Evolutionary conservation across 1,140 invertebrate genomes (phyloP).

Genomic region (Chrysopa pallens): DNA sequence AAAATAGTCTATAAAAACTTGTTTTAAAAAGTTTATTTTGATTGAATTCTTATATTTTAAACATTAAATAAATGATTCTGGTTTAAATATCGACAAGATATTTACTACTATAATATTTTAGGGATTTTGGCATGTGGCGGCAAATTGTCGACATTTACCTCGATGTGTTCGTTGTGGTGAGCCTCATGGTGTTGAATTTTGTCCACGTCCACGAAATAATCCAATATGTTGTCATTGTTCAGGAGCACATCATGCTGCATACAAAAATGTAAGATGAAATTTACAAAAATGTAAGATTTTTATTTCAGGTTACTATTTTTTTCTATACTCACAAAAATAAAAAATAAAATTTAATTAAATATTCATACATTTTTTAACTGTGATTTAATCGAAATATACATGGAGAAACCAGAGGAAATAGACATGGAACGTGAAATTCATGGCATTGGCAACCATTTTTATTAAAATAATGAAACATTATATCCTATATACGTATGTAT

Average conservation of each 20-base stretch:
- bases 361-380: too few species aligned
- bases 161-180: slow-evolving; percentile 34
- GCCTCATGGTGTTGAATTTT: slow-evolving; percentile 28
- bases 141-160: slow-evolving; percentile 26
- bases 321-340: not conserved
- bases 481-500: not conserved
- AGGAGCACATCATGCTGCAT: slow-evolving; percentile 32
- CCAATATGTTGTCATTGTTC: slow-evolving; percentile 32
- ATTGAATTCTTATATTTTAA: too few species aligned
- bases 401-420: too few species aligned
- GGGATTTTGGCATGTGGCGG: slow-evolving; percentile 34
- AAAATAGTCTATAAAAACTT: too few species aligned
- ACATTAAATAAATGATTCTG: too few species aligned
- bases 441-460: too few species aligned
- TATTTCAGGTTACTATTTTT: not conserved
- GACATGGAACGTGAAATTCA: too few species aligned
- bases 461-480: not conserved
- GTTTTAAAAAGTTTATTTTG: too few species aligned
- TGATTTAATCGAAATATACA: too few species aligned
- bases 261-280: not conserved
- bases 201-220: slow-evolving; percentile 25
- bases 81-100: too few species aligned
- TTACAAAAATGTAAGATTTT: not conserved
- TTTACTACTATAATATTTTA: slow-evolving; percentile 9
- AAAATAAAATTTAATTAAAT: too few species aligned